A percentile compares a stretch with the other conserved stretches of the same genome.
phyloP scores from a whole-genome alignment of 37 sponge, comb jelly and placozoan genomes.

The Petrosia ficiformis region DNA sequence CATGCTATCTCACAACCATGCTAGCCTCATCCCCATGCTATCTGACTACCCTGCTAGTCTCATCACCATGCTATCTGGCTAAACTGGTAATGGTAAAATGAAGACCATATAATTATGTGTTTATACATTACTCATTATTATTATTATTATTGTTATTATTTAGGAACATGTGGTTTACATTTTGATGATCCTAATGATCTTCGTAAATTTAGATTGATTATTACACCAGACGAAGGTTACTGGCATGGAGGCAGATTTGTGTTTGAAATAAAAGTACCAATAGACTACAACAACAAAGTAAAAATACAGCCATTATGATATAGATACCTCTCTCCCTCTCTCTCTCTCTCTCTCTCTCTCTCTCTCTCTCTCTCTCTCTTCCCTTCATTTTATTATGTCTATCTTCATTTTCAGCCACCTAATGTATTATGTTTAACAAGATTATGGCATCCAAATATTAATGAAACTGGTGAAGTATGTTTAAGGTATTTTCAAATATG shows the following conservation, averaged over 20 bases:
- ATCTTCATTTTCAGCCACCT: constrained; percentile 62
- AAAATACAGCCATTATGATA: neutral
- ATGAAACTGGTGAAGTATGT: constrained; percentile 79
- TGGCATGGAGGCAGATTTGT: constrained; percentile 73
- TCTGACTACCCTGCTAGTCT: too few relatives aligned
- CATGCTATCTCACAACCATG: too few relatives aligned
- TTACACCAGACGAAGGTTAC: constrained; percentile 78
- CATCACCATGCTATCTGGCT: too few relatives aligned
- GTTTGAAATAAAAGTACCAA: constrained; percentile 66
- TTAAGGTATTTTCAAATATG: constrained; percentile 61
- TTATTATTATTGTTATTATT: neutral
- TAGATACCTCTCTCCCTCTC: neutral
- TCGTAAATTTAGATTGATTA: constrained; percentile 28
- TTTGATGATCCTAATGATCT: constrained; percentile 61
- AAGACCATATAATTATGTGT: too few relatives aligned
- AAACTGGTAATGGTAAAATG: too few relatives aligned
- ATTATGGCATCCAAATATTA: constrained; percentile 94
- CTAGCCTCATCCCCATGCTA: too few relatives aligned
- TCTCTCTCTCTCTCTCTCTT: too few relatives aligned
- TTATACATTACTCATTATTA: too few relatives aligned
- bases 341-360: too few relatives aligned
- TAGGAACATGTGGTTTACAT: constrained; percentile 51
- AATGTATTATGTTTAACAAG: constrained; percentile 64
- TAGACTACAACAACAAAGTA: constrained; percentile 82
- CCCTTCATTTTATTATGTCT: neutral